Evolutionary conservation across 2,888 invertebrate genomes (phyloP), one percentile per base, ranked within the genome.

Genomic region (Nymphalis urticae): DNA sequence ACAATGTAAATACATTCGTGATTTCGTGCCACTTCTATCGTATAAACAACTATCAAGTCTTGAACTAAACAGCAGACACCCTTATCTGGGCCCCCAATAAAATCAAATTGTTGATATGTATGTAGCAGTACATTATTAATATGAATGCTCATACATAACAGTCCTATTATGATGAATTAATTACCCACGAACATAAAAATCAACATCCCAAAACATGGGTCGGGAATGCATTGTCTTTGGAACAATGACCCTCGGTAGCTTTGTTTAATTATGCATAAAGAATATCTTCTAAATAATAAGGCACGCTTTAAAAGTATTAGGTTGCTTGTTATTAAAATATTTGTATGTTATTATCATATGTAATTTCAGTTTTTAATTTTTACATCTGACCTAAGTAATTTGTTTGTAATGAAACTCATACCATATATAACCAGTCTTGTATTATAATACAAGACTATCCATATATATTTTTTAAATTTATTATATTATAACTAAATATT

Each of bases 181-280:
- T 86, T 85, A 85, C 77, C 73, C 75, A 80, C 74, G 71, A 73
- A 79, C 77, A 76, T 78, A 79, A 76, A 80, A 77, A 78, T 79
- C 77, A 75, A 81, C 82, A 84, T 85, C 85, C 82, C 77, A 83
- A 84, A 84, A 84, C 82, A 83, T 80, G 76, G 69, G 77, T 75
- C 76, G 75, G 78, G 78, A 79, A 76, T 73, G 76, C 83, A 87
- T 87, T 86, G 87, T 86, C 79, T 83, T 77, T 74, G 69, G 79
- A 82, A 84, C 85, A 85, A 85, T 85, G 79, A 83, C 81, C 77
- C 42, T 77, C 66, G 32, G 76, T 75, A 71, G 70, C 66, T 66
- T 69, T 72, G 64, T 73, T 73, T 73, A 71, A 75, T 76, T 75
- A 75, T 75, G 74, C 73, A 70, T 75, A 70, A 75, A 69, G 61